Conservation (phyloP, 2,888 invertebrate genomes). For the Lithosia quadra region DNA sequence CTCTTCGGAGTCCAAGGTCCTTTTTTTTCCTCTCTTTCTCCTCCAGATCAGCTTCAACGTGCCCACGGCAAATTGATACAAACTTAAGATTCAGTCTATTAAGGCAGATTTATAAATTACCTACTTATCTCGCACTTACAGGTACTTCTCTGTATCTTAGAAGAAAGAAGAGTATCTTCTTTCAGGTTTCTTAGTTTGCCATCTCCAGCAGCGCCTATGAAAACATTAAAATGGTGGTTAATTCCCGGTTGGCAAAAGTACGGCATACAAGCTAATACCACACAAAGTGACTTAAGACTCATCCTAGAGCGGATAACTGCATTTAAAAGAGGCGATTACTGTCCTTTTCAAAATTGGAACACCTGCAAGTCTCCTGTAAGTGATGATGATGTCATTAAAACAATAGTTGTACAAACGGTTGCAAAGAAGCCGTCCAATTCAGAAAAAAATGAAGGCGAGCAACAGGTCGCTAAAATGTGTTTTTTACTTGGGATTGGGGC, state of each 20-base stretch:
- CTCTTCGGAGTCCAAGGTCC: no score
- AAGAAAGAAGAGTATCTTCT: slow-evolving; percentile 1
- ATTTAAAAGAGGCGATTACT: slow-evolving; percentile 44
- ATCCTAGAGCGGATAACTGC: slow-evolving; percentile 42
- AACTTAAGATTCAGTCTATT: background rate
- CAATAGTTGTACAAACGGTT: background rate
- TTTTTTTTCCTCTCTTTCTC: no score
- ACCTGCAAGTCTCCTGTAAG: background rate
- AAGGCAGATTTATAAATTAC: background rate
- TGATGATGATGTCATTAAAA: background rate
- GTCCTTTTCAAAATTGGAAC: slow-evolving; percentile 42
- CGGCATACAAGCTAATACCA: slow-evolving; percentile 42
- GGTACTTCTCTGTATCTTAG: background rate
- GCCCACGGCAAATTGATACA: no score
- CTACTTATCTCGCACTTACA: background rate
- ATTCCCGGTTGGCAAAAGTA: slow-evolving; percentile 25
- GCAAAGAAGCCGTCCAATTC: background rate
- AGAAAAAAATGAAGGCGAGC: no score
- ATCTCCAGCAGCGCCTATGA: no score
- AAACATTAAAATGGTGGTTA: background rate
- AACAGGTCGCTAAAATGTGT: no score
- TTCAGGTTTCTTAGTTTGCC: background rate
- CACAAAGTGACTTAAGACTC: slow-evolving; percentile 29
- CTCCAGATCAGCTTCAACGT: no score
- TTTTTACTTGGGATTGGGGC: no score